A percentile compares a stretch with the other conserved stretches of the same genome.
Conservation (phyloP, 2,888 invertebrate genomes). For the Synergus itoensis region DNA sequence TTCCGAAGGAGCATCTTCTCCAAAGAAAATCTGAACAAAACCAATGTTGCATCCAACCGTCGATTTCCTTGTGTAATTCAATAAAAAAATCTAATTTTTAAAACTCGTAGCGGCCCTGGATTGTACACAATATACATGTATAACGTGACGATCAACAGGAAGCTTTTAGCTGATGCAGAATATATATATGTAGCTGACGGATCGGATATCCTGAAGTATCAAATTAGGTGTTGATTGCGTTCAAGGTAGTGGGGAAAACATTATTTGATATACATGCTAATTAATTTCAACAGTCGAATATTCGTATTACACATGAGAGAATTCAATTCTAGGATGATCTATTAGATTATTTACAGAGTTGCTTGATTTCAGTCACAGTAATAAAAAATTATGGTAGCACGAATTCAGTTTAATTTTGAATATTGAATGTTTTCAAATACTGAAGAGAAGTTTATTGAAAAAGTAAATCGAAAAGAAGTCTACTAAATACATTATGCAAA, state of each 20-base stretch:
- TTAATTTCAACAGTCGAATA: neutral
- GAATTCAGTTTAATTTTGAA: neutral
- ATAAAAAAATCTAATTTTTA: conserved; percentile 1
- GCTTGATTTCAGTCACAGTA: too few relatives aligned
- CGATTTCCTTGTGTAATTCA: neutral
- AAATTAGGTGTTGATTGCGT: conserved; percentile 13
- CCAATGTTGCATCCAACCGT: too few relatives aligned
- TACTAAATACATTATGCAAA: neutral
- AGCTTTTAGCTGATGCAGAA: neutral
- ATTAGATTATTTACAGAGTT: too few relatives aligned
- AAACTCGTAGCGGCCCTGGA: neutral
- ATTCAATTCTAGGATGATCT: too few relatives aligned
- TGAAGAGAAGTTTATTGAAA: neutral
- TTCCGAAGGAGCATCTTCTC: too few relatives aligned
- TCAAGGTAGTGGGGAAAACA: neutral
- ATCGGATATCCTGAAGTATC: conserved; percentile 28
- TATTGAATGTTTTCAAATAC: neutral
- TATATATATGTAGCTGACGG: neutral
- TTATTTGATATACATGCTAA: neutral
- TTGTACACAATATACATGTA: neutral
- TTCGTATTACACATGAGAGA: too few relatives aligned
- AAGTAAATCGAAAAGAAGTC: neutral
- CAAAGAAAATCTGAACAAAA: too few relatives aligned
- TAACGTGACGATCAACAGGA: conserved; percentile 3
- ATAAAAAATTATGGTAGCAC: too few relatives aligned